These are phyloP conservation scores for Merodon equestris DNA, from an alignment of 2,888 invertebrate species.

Conservation along the genomic window DNA sequence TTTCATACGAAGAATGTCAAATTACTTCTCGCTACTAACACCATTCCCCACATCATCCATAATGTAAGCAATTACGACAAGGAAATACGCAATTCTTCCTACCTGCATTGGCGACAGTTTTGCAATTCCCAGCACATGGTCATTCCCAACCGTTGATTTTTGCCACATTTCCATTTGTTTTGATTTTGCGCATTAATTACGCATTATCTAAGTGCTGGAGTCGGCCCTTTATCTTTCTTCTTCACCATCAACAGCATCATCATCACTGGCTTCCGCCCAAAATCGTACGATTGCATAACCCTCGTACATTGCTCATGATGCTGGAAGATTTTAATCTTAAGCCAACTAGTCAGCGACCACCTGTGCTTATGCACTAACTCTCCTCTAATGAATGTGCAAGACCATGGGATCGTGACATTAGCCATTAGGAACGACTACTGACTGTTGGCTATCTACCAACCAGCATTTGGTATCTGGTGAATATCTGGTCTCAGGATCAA, in stretches of 20 bases:
- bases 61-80: background rate
- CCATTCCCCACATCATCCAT: too few species aligned
- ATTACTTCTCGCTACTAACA: too few species aligned
- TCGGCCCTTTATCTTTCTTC: conserved; percentile 18
- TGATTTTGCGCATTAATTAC: conserved; percentile 58
- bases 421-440: conserved; percentile 38
- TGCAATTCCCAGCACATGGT: background rate
- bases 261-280: conserved; percentile 53
- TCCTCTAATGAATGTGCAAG: conserved; percentile 61
- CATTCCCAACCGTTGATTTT: background rate
- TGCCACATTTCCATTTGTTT: background rate
- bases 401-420: conserved; percentile 67
- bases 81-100: background rate
- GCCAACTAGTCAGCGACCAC: conserved; percentile 28
- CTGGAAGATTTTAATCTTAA: conserved; percentile 6
- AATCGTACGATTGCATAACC: conserved; percentile 46
- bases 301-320: conserved; percentile 34
- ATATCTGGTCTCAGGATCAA: conserved; percentile 55
- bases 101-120: background rate
- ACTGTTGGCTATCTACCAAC: conserved; percentile 3
- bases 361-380: conserved; percentile 46
- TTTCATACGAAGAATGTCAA: too few species aligned
- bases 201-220: conserved; percentile 47
- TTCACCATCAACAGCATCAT: conserved; percentile 16
- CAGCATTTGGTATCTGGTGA: background rate